Percentiles rank a stretch among this genome's conserved stretches.
These are phyloP conservation scores for Babylonia areolata DNA, from an alignment of 1,140 invertebrate genomes.

Conservation along the genomic window DNA sequence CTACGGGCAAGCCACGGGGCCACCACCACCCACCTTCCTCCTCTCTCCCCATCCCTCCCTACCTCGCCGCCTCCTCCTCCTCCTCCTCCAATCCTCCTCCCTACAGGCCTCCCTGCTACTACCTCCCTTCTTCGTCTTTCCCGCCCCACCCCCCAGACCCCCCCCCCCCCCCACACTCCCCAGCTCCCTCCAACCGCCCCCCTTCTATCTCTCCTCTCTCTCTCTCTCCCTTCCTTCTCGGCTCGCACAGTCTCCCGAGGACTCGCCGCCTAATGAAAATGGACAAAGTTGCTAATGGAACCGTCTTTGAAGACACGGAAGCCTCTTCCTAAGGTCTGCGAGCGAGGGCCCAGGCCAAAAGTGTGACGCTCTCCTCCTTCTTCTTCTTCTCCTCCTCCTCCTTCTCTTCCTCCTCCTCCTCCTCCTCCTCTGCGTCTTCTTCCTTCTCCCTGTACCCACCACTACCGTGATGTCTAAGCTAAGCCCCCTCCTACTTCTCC, in stretches of 20 bases:
- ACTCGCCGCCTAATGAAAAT: constrained; percentile 57
- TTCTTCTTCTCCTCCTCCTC: background rate
- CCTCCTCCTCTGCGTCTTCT: background rate
- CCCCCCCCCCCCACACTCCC: no score
- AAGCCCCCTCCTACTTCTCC: no score
- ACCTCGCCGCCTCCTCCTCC: background rate
- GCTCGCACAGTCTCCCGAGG: constrained; percentile 44
- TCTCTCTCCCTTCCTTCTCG: constrained; percentile 28
- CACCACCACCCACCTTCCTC: background rate
- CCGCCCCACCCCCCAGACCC: no score
- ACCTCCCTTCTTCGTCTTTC: no score
- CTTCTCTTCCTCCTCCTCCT: background rate
- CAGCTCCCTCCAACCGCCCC: no score
- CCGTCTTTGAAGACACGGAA: constrained; percentile 56
- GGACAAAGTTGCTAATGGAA: constrained; percentile 70
- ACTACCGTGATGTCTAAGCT: no score
- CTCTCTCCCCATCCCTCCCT: constrained; percentile 38
- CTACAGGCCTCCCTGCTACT: no score
- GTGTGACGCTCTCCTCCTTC: background rate
- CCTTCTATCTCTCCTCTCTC: no score
- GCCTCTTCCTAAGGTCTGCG: constrained; percentile 9
- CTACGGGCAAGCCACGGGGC: constrained; percentile 19
- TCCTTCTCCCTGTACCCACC: background rate
- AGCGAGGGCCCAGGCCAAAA: background rate
- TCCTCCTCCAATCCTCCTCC: no score